Evolutionary conservation across 2,113 vertebrate species (phyloP).

Genomic region (Podarcis cretensis): DNA sequence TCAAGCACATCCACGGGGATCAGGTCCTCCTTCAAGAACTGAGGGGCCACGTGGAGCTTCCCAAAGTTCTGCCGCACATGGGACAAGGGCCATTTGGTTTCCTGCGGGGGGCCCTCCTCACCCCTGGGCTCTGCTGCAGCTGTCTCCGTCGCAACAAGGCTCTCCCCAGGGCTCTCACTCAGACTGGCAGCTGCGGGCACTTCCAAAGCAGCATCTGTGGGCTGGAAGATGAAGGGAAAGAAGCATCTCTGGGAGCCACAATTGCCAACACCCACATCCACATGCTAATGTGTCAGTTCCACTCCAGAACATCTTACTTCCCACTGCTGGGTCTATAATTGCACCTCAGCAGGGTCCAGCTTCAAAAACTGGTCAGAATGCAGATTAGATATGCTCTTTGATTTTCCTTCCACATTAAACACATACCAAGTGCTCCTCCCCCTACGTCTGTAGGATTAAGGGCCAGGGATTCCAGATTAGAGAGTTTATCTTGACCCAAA

Average conservation of each 20-base stretch:
- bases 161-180: conserved; percentile 25
- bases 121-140: conserved; percentile 42
- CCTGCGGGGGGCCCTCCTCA: conserved; percentile 46
- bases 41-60: conserved; percentile 90
- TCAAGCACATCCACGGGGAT: conserved; percentile 89
- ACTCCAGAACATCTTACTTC: background rate
- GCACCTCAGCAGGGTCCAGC: background rate
- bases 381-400: background rate
- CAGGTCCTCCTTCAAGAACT: conserved; percentile 92
- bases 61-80: conserved; percentile 93
- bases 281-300: background rate
- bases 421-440: background rate
- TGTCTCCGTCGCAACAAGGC: background rate
- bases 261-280: background rate
- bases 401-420: too few relatives aligned
- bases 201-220: conserved; percentile 28
- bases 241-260: background rate
- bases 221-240: conserved; percentile 52
- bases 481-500: too few relatives aligned
- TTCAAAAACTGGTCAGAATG: background rate
- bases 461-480: too few relatives aligned
- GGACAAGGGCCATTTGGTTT: conserved; percentile 84
- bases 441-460: background rate
- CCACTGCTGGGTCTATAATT: background rate
- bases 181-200: conserved; percentile 30